Conservation (phyloP, 1,140 invertebrate species). For the Grapholita molesta region DNA sequence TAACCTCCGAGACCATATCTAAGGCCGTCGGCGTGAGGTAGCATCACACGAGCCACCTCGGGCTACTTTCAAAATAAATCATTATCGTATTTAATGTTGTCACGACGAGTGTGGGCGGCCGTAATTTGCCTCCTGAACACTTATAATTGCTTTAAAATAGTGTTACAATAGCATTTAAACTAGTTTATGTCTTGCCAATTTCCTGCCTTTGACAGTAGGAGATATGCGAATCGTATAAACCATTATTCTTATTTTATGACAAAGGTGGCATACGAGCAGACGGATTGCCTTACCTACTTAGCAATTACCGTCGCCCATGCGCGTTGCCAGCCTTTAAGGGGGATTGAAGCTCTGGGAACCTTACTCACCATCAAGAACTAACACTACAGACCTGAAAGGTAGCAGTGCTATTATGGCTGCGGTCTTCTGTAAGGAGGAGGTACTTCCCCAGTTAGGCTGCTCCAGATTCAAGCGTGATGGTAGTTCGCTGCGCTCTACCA, state of each 20-base stretch:
- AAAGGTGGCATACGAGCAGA: too few species aligned
- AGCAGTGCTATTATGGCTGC: too few species aligned
- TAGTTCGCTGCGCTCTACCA: too few species aligned
- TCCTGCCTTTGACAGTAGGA: slow-evolving; percentile 1
- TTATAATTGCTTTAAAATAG: slow-evolving; percentile 29
- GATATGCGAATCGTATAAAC: neutral
- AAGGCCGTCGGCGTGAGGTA: neutral
- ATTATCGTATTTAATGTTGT: slow-evolving; percentile 37
- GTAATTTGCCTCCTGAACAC: slow-evolving; percentile 37
- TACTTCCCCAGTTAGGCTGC: too few species aligned
- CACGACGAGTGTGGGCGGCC: slow-evolving; percentile 41
- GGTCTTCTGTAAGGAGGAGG: too few species aligned
- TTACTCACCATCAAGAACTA: too few species aligned
- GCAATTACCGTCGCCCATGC: too few species aligned
- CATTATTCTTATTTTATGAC: neutral
- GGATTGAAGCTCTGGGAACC: too few species aligned
- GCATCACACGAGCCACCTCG: slow-evolving; percentile 17
- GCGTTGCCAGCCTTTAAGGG: too few species aligned
- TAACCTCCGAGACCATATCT: neutral
- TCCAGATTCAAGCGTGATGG: too few species aligned
- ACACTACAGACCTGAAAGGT: too few species aligned
- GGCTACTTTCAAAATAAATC: slow-evolving; percentile 53
- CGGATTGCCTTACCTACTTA: too few species aligned
- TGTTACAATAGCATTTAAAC: slow-evolving; percentile 1
- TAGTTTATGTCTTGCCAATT: neutral